Percentiles rank a stretch among this genome's conserved stretches.
Evolutionary conservation across 2,113 vertebrate genomes (phyloP).

Genomic region (Brevimyrus niger): DNA sequence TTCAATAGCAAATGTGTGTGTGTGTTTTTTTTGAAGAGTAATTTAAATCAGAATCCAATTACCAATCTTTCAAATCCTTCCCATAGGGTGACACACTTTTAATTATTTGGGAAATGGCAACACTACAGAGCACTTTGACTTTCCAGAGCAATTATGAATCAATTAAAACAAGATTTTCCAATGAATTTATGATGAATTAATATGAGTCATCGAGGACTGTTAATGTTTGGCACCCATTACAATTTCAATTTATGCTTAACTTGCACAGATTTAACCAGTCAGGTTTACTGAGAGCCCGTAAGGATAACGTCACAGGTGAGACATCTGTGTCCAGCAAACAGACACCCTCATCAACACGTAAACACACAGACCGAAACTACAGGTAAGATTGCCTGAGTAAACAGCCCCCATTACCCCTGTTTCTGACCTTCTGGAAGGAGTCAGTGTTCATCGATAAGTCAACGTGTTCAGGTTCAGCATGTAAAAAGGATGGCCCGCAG

Average conservation of each 20-base stretch:
- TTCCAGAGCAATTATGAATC: slow-evolving; percentile 45
- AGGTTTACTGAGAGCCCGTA: background rate
- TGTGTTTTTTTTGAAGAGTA: slow-evolving; percentile 27
- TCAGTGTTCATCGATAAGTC: background rate
- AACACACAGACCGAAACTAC: background rate
- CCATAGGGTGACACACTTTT: slow-evolving; percentile 31
- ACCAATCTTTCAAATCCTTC: slow-evolving; percentile 28
- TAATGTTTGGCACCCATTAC: slow-evolving; percentile 17
- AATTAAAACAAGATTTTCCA: slow-evolving; percentile 41
- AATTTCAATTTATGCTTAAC: slow-evolving; percentile 23
- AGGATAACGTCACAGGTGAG: background rate
- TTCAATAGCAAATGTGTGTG: background rate
- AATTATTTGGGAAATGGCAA: slow-evolving; percentile 39
- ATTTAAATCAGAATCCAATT: slow-evolving; percentile 44
- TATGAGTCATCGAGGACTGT: slow-evolving; percentile 23
- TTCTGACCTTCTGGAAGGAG: background rate
- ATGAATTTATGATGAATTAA: slow-evolving; percentile 34
- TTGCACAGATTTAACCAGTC: slow-evolving; percentile 5
- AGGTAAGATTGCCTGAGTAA: background rate
- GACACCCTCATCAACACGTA: background rate
- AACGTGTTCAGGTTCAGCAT: background rate
- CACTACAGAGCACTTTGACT: slow-evolving; percentile 25
- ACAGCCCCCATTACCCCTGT: background rate
- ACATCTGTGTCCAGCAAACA: background rate
- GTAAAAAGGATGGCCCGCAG: background rate